A percentile compares a stretch with the other conserved stretches of the same genome.
phyloP scores from a whole-genome alignment of 1,140 invertebrate species.

The Brachionus asplanchnoidis region DNA sequence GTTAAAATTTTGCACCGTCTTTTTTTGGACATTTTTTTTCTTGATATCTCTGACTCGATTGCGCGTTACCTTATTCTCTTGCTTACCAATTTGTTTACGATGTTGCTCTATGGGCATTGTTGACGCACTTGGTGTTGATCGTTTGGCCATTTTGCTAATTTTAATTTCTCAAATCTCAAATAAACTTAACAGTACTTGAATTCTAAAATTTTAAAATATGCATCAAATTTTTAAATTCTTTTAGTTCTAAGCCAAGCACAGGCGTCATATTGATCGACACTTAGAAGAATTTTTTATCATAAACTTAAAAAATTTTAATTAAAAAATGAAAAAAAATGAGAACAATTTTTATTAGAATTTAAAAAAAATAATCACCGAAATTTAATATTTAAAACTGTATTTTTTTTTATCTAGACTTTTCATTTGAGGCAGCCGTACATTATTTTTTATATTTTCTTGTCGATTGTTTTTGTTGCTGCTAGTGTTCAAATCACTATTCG shows the following conservation, averaged over 20 bases:
- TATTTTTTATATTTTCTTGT: background rate
- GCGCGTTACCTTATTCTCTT: background rate
- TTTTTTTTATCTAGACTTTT: constrained; percentile 13
- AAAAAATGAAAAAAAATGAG: background rate
- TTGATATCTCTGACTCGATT: background rate
- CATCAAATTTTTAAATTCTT: background rate
- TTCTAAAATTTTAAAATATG: background rate
- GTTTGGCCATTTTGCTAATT: constrained; percentile 18
- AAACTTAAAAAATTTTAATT: background rate
- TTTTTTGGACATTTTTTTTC: background rate
- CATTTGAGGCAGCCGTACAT: constrained; percentile 17
- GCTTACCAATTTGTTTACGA: constrained; percentile 29
- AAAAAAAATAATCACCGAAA: background rate
- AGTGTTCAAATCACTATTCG: background rate
- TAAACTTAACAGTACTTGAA: background rate
- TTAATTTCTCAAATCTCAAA: background rate
- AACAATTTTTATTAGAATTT: background rate
- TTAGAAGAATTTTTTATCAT: background rate
- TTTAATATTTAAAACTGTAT: constrained; percentile 17
- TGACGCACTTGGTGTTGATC: background rate
- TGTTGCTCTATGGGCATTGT: constrained; percentile 1
- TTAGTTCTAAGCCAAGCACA: background rate
- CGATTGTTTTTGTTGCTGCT: background rate
- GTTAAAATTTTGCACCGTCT: background rate
- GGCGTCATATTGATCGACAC: background rate